Evolutionary conservation across 2,797 vertebrate genomes (phyloP), one percentile per base, ranked within the genome.

Genomic region (Lemur catta): DNA sequence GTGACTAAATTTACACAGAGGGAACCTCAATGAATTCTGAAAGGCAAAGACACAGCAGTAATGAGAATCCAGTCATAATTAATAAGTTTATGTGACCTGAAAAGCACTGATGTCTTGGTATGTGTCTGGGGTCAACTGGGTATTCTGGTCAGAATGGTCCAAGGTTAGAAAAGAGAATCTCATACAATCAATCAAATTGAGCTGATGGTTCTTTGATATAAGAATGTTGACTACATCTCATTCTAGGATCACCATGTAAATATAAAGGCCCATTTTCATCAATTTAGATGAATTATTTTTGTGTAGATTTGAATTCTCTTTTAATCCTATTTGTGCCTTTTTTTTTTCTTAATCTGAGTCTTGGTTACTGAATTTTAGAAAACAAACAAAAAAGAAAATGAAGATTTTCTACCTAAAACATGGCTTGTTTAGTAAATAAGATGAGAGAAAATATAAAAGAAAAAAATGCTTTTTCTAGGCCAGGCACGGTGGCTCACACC

Each of bases 301-400:
- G 8, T 15, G 33, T 75, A 79, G 28, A 69, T 84, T 46, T 63
- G 84, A 86, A 84, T 48, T 90, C 18, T 88, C 67, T 94, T 89
- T 89, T 46, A 93, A n/a, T 67, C 12, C 61, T 71, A 18, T 84
- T 76, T 84, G n/a, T 61, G 59, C 33, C 33, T 81, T 28, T 33
- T 30, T 79, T 79, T 74, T 75, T 22, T 28, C n/a, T 61, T 46
- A 55, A 3, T 76, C n/a, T 85, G 30, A 79, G 26, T 69, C 63
- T 84, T 90, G 30, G 14, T 87, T 87, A 92, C 57, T 75, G 89
- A n/a, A n/a, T 41, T 74, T 79, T 57, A 24, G 22, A 57, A 57
- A 94, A 48, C 71, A 57, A 92, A 86, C 65, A 61, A 22, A 86
- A 63, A 94, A 89, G n/a, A 94, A 93, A 96, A 95, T 48, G 59